Evolutionary conservation across 2,888 invertebrate genomes (phyloP).

Genomic region (Rhingia campestris): DNA sequence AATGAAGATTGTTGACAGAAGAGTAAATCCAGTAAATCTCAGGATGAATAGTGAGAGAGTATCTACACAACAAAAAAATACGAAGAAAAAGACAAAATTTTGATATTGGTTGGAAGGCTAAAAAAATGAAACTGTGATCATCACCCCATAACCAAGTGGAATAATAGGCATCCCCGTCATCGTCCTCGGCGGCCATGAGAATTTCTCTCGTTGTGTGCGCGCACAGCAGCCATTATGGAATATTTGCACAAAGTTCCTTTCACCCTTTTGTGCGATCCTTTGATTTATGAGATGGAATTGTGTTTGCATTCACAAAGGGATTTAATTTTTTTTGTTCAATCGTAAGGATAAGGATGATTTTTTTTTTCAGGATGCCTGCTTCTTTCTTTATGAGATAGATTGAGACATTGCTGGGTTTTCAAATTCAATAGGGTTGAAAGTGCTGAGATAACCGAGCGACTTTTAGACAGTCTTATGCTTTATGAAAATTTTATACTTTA

Average conservation of each 20-base stretch:
- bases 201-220: slow-evolving; percentile 48
- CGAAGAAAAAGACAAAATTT: slow-evolving; percentile 23
- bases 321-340: slow-evolving; percentile 26
- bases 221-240: slow-evolving; percentile 71
- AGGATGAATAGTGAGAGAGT: slow-evolving; percentile 26
- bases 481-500: slow-evolving; percentile 9
- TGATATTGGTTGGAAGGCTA: slow-evolving; percentile 48
- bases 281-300: slow-evolving; percentile 67
- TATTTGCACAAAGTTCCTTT: slow-evolving; percentile 67
- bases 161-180: slow-evolving; percentile 47
- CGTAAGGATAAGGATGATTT: slow-evolving; percentile 10
- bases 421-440: slow-evolving; percentile 51
- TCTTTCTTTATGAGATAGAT: slow-evolving; percentile 28
- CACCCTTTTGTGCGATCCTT: slow-evolving; percentile 72
- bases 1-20: slow-evolving; percentile 54
- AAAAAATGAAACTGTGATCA: slow-evolving; percentile 42
- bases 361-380: slow-evolving; percentile 19
- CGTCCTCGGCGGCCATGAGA: slow-evolving; percentile 65
- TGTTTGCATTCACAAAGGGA: slow-evolving; percentile 63
- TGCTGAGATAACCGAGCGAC: slow-evolving; percentile 27
- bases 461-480: neutral
- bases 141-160: slow-evolving; percentile 57
- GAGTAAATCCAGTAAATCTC: slow-evolving; percentile 67
- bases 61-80: neutral
- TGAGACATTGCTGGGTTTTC: slow-evolving; percentile 48